Conservation (phyloP, 2,888 invertebrate species). For the Drosophila meridionalis region DNA sequence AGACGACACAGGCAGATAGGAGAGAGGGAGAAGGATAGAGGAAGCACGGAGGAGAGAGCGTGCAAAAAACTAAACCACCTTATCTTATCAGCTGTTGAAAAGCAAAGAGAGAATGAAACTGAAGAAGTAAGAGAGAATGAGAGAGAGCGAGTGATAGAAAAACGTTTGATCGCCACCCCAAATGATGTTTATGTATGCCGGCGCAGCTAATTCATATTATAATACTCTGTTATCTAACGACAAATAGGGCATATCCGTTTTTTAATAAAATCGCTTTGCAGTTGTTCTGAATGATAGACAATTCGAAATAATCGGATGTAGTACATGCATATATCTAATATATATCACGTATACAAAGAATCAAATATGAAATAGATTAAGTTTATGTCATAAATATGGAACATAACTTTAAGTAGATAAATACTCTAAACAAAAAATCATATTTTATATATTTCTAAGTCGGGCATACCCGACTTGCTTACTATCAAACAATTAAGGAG, state of each 20-base stretch:
- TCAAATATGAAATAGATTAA: not conserved
- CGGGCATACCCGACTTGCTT: not conserved
- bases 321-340: too few species aligned
- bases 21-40: not conserved
- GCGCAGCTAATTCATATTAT: not conserved
- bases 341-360: too few species aligned
- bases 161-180: not conserved
- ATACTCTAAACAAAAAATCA: too few species aligned
- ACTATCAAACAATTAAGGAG: not conserved
- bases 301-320: too few species aligned
- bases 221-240: not conserved
- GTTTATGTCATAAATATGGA: not conserved
- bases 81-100: constrained; percentile 54
- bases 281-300: too few species aligned
- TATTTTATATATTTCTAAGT: not conserved
- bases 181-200: not conserved
- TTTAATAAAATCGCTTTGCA: too few species aligned
- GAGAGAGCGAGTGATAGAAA: not conserved
- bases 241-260: not conserved
- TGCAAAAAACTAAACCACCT: constrained; percentile 14
- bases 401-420: not conserved
- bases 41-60: not conserved
- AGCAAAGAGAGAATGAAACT: not conserved
- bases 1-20: not conserved
- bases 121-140: not conserved